A percentile compares a stretch with the other conserved stretches of the same genome.
These are phyloP conservation scores for Macropodus opercularis DNA, from an alignment of 2,797 vertebrate genomes.

Conservation along the genomic window DNA sequence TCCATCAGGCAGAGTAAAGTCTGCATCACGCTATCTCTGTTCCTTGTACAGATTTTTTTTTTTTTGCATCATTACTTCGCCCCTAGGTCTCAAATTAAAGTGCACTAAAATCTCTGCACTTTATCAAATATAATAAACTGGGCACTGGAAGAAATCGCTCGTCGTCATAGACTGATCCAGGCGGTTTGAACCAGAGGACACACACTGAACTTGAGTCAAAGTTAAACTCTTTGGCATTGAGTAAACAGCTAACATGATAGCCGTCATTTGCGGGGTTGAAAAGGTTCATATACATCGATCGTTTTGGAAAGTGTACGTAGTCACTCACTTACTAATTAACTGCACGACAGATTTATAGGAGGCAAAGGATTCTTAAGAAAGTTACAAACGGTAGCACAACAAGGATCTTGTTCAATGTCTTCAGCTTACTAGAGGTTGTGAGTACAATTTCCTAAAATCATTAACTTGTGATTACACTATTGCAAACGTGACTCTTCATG, in stretches of 20 bases:
- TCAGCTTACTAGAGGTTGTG: background rate
- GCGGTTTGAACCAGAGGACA: background rate
- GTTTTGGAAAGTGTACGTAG: background rate
- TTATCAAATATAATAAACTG: no score
- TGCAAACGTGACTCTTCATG: background rate
- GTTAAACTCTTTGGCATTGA: background rate
- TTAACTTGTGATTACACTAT: background rate
- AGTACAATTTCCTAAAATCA: background rate
- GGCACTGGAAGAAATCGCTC: background rate
- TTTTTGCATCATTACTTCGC: constrained; percentile 9
- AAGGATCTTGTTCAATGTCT: background rate
- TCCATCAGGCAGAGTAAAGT: constrained; percentile 36
- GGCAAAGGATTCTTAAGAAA: background rate
- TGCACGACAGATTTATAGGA: background rate
- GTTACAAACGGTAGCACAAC: background rate
- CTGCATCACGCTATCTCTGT: constrained; percentile 4
- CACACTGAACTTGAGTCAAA: background rate
- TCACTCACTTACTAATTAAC: background rate
- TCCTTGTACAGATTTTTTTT: background rate
- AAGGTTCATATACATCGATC: background rate
- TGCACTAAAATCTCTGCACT: no score
- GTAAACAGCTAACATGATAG: background rate
- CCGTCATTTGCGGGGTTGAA: background rate
- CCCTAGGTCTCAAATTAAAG: background rate
- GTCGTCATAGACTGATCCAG: background rate